Base-by-base conservation (phyloP, 2,113 vertebrate species). In the Neodontobutis hainanensis region DNA sequence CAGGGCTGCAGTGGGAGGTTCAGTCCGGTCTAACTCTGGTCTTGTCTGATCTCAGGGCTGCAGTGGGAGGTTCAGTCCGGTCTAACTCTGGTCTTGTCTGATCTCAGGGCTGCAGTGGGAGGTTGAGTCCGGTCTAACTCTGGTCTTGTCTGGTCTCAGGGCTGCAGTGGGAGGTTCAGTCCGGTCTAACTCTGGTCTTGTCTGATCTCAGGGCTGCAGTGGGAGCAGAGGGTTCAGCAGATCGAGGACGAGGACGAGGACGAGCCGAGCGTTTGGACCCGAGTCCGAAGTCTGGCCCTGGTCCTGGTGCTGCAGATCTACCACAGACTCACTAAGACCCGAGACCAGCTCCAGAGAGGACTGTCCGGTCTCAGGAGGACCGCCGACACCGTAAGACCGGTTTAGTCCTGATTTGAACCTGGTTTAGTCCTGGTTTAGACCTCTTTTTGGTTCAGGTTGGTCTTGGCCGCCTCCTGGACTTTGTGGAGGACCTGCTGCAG, bases 181-280 rank as follows among this genome's bases (percentile, higher is more conserved):
- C 19, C 1, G 19, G 19, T 27, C 19, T 27, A 27, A 27, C 19
- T 27, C 19, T 27, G 19, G 19, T 27, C 19, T 27, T 27, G 19
- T 27, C 19, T 27, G 19, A 3, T 27, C 19, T 27, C 19, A 27
- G 19, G 19, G 19, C 19, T 27, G 12, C 86, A 92, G 77, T 91
- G 89, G 88, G 89, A 90, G 74, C 58, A 61, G 73, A 76, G 72
- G 57, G 73, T 90, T 5, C 84, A 80, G 75, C 69, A 73, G 61
- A 87, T 73, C 0, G 90, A 90, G 75, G 87, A 90, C 0, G 87
- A 91, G 0, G 87, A 92, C 0, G 88, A 85, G 0, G 81, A 74
- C 6, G 90, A 91, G 74, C 90, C 89, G 1, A 11, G 84, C 0
- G 9, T 86, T 35, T 89, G 86, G 90, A 91, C 83, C 0, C 70